Evolutionary conservation across 2,113 vertebrate species (phyloP).

Genomic region (Solea senegalensis): DNA sequence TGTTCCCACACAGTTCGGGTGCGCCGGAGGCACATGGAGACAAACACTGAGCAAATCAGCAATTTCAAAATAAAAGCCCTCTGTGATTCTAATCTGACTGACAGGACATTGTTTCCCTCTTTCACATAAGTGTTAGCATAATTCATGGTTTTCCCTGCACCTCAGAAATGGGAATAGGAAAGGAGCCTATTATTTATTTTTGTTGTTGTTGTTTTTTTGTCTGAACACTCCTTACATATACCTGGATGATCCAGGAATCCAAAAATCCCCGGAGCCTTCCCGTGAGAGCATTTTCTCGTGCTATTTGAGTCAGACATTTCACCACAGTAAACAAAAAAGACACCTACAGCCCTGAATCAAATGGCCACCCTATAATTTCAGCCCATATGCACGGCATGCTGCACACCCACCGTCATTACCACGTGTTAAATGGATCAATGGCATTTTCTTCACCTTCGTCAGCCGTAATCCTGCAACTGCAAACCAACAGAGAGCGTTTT

Average conservation of each 20-base stretch:
- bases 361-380: conserved; percentile 15
- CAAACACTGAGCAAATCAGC: conserved; percentile 70
- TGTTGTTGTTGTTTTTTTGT: conserved; percentile 1
- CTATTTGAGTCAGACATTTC: conserved; percentile 19
- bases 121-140: conserved; percentile 32
- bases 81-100: conserved; percentile 67
- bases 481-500: conserved; percentile 69
- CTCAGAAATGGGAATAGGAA: conserved; percentile 37
- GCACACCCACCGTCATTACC: conserved; percentile 16
- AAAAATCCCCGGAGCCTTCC: conserved; percentile 2
- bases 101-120: conserved; percentile 50
- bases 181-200: neutral
- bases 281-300: neutral
- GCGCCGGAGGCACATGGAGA: conserved; percentile 61
- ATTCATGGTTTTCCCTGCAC: conserved; percentile 33
- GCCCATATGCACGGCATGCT: neutral
- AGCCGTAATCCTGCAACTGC: conserved; percentile 21
- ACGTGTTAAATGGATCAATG: conserved; percentile 23
- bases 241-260: neutral
- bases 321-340: conserved; percentile 14
- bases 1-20: conserved; percentile 74
- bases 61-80: conserved; percentile 75
- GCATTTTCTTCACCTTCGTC: conserved; percentile 41
- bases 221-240: conserved; percentile 8
- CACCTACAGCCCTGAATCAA: conserved; percentile 12